Base-by-base conservation (phyloP, 2,113 vertebrate genomes). In the Microtus oregoni region DNA sequence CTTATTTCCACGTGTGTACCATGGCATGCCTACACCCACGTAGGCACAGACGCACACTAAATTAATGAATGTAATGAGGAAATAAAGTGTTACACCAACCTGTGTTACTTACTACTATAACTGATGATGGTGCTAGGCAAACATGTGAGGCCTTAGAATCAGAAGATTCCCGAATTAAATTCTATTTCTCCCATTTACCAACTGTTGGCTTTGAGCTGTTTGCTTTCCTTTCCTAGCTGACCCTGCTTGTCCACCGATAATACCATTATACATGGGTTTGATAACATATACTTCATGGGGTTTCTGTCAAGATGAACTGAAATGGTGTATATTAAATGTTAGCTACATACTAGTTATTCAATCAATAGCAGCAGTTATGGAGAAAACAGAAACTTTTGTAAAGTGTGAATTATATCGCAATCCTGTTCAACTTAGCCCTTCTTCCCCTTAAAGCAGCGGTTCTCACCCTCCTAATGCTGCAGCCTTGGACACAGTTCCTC, bases 151-250 rank as follows among this genome's bases (percentile, higher is more conserved):
- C 44, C 81, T 50, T 47, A 17, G 28, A 65, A 30, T 90, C 92
- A 96, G 79, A 93, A 12, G 83, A 78, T 79, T 47, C 44, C 38
- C 15, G 1, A 24, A 76, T 75, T 47, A 93, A 94, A 19, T 82
- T 88, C 72, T 24, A 32, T 50, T 30, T 52, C 90, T 79, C 58
- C 92, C 92, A 47, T 79, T 28, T 90, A 90, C 32, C 58, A 68
- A 4, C 32, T 95, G 19, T 58, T 58, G 32, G 78, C 52, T 58
- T 58, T 87, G n/a, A 65, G 3, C 14, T 94, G 22, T 82, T 61
- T 26, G 79, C 79, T 92, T 95, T 91, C 50, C 52, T 95, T 96
- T 92, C 73, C 77, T 70, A 73, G 26, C 38, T 78, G 67, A 86
- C 38, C 38, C 35, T 73, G 11, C 7, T 85, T 86, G 35, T 20